Base-by-base conservation (phyloP, 2,888 invertebrate genomes). In the Papilio gigon region DNA sequence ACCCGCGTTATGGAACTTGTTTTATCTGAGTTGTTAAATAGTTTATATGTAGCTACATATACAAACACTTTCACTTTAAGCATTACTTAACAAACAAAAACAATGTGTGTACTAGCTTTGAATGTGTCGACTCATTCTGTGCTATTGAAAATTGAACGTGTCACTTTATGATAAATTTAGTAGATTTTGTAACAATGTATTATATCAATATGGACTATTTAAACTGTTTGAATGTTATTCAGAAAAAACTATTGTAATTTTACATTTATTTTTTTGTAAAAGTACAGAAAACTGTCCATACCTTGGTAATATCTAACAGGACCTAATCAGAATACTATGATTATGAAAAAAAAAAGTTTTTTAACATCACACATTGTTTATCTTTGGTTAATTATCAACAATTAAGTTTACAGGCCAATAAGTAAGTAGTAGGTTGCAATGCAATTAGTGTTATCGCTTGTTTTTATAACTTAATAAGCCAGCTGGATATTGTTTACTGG, bases 401-500 rank as follows among this genome's bases (percentile, higher is more conserved):
- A 37, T 64, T 27, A 50, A 27, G 27, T 53, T 50, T 40, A 64
- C 53, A 53, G 12, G 6, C 6, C 17, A 56, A 40, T 56, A 65
- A 65, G 5, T 65, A 65, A 37, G 53, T 20, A 22, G 60, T 25
- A 60, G 40, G 25, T 60, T 64, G 27, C 9, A 71, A 69, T 53
- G 40, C n/a, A 60, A 60, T 56, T 33, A 67, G 14, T 27, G 53
- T 63, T 70, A 65, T 53, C 60, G 44, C n/a, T 42, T 35, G 25
- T 40, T 69, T 68, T 61, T 61, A 62, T 40, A 22, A 37, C 37
- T 35, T 37, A 25, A 59, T 59, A 60, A 25, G 14, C 35, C 27
- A 30, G 27, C 40, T 60, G 30, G 27, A 58, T 17, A 11, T 58
- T 20, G 12, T 25, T 64, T n/a, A 35, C 35, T 35, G 56, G 20